Evolutionary conservation across 53 echinoderm and acorn worm species (phyloP), one percentile per base, ranked within the genome.

Genomic region (Henricia sp.): DNA sequence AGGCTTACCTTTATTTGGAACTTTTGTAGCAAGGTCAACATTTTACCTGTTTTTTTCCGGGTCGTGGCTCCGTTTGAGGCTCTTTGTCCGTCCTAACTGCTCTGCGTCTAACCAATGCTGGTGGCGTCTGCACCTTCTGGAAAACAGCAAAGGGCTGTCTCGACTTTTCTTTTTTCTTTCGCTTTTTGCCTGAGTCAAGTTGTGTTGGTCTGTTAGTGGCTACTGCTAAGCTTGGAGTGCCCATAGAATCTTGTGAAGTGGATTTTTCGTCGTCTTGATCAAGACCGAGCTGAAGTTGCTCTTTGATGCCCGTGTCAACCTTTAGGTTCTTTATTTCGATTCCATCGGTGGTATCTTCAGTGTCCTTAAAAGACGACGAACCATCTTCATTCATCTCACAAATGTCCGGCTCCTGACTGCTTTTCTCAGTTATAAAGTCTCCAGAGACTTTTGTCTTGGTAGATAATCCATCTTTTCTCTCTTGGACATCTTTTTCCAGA

Each of bases 61-160:
- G 71, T n/a, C n/a, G n/a, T 50, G 89, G 78, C 44, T 84, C 89
- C 0, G 82, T 89, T 50, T 57, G 63, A 8, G 89, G 74, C 38
- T 65, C 85, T 0, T 13, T 37, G 1, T 14, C 34, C 14, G 54
- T 65, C 50, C 82, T 71, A 17, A 71, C 26, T 23, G 41, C 70
- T 4, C 6, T 17, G 23, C 53, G 75, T 24, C 68, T 66, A 44
- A 88, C 89, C 14, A 73, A 48, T 0, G 91, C 91, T 51, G 71
- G 32, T 28, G 91, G 91, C 58, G 91, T 87, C 36, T 48, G 48
- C 13, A 83, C 87, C 19, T 51, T 46, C 70, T 91, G 73, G 63
- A 91, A 91, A 43, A 88, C 72, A 75, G 91, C 91, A 84, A 91
- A 91, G 57, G 87, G 82, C 70, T 55, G 52, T 14, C 35, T 43